A percentile compares a stretch with the other conserved stretches of the same genome.
Evolutionary conservation across 2,113 vertebrate genomes (phyloP).

Genomic region (Ptyas mucosa): DNA sequence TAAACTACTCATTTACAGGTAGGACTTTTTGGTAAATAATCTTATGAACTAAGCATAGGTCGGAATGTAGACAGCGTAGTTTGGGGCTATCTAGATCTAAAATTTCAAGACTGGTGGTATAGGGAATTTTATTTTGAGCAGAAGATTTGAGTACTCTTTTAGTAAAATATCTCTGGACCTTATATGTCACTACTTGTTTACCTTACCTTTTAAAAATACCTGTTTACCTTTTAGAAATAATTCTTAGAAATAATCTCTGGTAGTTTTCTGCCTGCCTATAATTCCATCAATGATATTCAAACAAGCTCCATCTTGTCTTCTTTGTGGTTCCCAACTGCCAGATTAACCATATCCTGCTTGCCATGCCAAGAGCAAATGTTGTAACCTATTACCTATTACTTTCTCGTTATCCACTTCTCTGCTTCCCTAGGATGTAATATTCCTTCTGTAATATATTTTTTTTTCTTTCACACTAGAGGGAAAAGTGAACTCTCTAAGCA

Average conservation of each 20-base stretch:
- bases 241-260: background rate
- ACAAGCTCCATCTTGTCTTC: background rate
- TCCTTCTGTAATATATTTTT: background rate
- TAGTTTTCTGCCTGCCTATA: background rate
- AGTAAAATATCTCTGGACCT: no score
- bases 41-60: no score
- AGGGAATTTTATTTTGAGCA: no score
- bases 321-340: background rate
- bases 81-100: no score
- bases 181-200: background rate
- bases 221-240: background rate
- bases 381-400: conserved; percentile 7
- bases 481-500: conserved; percentile 13
- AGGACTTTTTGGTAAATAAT: no score
- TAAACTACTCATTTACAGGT: no score
- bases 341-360: background rate
- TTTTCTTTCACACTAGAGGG: conserved; percentile 25
- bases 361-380: background rate
- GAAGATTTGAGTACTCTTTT: no score
- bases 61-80: no score
- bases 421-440: background rate
- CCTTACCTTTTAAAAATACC: background rate
- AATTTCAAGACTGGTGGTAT: no score
- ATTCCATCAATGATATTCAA: background rate
- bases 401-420: background rate